Base-by-base conservation (phyloP, 2,113 vertebrate species). In the Neogale vison region DNA sequence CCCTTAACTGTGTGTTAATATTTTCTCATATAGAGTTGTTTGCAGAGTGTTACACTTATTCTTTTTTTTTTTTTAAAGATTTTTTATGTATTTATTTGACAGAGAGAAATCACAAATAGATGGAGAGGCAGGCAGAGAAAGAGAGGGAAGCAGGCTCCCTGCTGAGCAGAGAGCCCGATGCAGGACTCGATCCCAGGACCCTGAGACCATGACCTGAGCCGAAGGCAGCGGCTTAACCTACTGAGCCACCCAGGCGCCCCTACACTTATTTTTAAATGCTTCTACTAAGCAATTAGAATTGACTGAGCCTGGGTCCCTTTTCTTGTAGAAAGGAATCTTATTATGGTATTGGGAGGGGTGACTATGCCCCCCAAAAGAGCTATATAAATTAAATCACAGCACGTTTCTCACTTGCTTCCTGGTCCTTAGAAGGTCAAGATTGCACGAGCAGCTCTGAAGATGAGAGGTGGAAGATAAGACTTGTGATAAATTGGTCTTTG, bases 381-480 rank as follows among this genome's bases (percentile, higher is more conserved):
- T 55, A 26, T 55, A 15, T 13, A 57, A 85, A 79, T 95, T 86
- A 69, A 74, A 72, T 84, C 74, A 95, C 29, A 97, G 34, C 13
- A 11, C 90, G 6, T 81, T 86, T 92, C 63, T 61, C 36, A 55
- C 34, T 65, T 79, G 34, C 65, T 85, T 71, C 90, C 55, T 90
- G 72, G 12, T 83, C 17, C 74, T 93, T 71, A 47, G 47, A n/a
- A 81, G 84, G 14, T 92, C 23, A 95, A 45, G 21, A 91, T 95
- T 93, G 50, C 21, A n/a, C 6, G 59, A 80, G 55, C 39, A 93
- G 45, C 29, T 89, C 20, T 45, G 29, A 77, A 21, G 61, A 80
- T 89, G 39, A 89, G 39, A 92, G 31, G 39, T 88, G 34, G 63
- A 93, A 72, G 84, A 93, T 90, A 90, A 89, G 61, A 85, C 34